Percentiles rank a stretch among this genome's conserved stretches.
Evolutionary conservation across 2,888 invertebrate species (phyloP).

Genomic region (Thera obeliscata): DNA sequence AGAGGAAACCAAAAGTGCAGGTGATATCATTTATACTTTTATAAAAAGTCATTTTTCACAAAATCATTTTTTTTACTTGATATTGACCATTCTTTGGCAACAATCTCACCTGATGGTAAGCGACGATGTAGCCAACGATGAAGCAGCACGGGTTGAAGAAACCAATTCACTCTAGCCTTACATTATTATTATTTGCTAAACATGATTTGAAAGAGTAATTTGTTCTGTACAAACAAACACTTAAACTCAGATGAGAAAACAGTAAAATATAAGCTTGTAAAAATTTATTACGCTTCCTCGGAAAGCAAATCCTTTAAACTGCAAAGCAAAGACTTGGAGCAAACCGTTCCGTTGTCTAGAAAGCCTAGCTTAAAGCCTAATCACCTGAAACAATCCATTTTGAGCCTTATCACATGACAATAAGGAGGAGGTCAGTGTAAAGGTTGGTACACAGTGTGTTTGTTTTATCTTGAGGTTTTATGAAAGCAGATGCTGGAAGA

Average conservation of each 20-base stretch:
- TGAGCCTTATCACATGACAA: constrained; percentile 23
- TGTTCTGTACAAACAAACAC: constrained; percentile 7
- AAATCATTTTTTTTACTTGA: too few species aligned
- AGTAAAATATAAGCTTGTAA: constrained; percentile 25
- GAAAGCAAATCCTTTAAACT: constrained; percentile 48
- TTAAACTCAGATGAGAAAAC: constrained; percentile 5
- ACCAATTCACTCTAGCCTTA: too few species aligned
- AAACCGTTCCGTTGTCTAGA: constrained; percentile 45
- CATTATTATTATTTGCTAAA: too few species aligned
- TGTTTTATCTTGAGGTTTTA: constrained; percentile 44
- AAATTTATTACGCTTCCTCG: constrained; percentile 32
- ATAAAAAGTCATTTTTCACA: too few species aligned
- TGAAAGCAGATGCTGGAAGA: constrained; percentile 41
- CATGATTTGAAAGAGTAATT: constrained; percentile 2
- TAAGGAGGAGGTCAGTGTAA: constrained; percentile 7
- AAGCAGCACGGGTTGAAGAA: too few species aligned
- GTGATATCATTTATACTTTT: too few species aligned
- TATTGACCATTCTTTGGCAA: too few species aligned
- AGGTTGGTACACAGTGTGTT: constrained; percentile 26
- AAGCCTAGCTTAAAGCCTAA: constrained; percentile 25
- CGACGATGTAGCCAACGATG: too few species aligned
- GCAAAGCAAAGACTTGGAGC: constrained; percentile 54
- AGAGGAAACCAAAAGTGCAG: too few species aligned
- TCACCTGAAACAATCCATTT: not conserved
- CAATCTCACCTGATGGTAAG: too few species aligned